Evolutionary conservation across 2,797 vertebrate species (phyloP).

Genomic region (Lepidocolaptes lacrymiger): DNA sequence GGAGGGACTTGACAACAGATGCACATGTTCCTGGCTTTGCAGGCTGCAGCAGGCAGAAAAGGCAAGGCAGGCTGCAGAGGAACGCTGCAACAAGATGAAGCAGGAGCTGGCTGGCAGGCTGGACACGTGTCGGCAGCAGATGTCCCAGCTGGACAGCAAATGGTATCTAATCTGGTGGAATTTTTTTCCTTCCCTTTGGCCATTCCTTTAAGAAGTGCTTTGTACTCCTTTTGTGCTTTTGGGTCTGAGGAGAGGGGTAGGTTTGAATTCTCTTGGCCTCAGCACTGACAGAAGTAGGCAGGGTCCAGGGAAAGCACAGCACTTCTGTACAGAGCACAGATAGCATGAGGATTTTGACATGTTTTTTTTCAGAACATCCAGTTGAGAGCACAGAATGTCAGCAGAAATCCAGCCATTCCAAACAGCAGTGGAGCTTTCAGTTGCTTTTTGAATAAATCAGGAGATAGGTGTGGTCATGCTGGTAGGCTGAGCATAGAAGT

Average conservation of each 20-base stretch:
- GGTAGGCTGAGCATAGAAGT: not conserved
- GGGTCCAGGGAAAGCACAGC: not conserved
- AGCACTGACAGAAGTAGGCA: not conserved
- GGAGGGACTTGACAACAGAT: not conserved
- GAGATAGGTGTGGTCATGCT: not conserved
- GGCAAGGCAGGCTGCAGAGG: slow-evolving; percentile 80
- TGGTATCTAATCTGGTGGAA: slow-evolving; percentile 75
- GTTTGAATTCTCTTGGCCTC: not conserved
- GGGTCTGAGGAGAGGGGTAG: not conserved
- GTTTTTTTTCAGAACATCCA: not conserved
- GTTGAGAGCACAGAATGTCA: not conserved
- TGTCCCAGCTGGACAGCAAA: slow-evolving; percentile 86
- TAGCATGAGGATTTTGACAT: not conserved
- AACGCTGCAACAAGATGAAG: slow-evolving; percentile 83
- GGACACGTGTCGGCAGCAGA: slow-evolving; percentile 81
- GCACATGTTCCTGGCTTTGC: not conserved
- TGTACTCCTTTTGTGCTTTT: not conserved
- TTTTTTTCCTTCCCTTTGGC: not conserved
- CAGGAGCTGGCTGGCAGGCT: slow-evolving; percentile 84
- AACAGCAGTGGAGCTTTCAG: not conserved
- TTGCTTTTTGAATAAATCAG: not conserved
- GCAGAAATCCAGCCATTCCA: not conserved
- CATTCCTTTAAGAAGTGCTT: not conserved
- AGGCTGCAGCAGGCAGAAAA: slow-evolving; percentile 87
- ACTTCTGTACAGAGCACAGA: not conserved